Evolutionary conservation across 1,140 invertebrate genomes (phyloP).

Genomic region (Bombus polaris): DNA sequence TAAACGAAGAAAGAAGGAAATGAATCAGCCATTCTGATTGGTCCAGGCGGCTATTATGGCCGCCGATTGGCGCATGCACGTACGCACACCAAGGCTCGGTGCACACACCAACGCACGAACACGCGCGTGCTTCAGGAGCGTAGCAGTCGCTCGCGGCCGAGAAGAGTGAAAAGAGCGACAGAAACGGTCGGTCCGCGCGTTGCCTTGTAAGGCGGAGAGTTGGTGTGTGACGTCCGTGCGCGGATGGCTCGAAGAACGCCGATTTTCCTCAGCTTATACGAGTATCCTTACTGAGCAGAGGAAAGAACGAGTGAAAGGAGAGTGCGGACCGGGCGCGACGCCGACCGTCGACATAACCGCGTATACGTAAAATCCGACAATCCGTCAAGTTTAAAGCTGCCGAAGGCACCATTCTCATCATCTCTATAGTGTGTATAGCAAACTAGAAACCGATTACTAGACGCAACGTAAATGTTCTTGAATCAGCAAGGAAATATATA

Average conservation of each 20-base stretch:
- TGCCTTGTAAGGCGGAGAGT: constrained; percentile 75
- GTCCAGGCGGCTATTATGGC: constrained; percentile 68
- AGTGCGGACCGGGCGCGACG: constrained; percentile 59
- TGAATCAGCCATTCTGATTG: constrained; percentile 66
- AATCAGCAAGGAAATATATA: background rate
- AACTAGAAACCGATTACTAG: constrained; percentile 49
- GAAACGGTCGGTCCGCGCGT: constrained; percentile 75
- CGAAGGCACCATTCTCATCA: constrained; percentile 56
- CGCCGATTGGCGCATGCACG: constrained; percentile 67
- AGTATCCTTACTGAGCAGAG: constrained; percentile 45
- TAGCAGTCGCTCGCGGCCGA: constrained; percentile 74
- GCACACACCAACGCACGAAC: constrained; percentile 49
- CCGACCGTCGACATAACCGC: constrained; percentile 66
- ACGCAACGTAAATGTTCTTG: constrained; percentile 34
- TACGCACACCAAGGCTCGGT: constrained; percentile 23
- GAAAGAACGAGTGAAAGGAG: constrained; percentile 43
- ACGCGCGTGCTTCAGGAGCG: constrained; percentile 53
- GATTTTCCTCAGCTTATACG: constrained; percentile 55
- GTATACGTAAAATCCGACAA: constrained; percentile 79
- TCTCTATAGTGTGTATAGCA: constrained; percentile 59
- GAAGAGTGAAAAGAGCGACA: constrained; percentile 76
- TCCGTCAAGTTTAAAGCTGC: constrained; percentile 70
- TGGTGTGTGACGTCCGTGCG: constrained; percentile 64
- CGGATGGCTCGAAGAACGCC: constrained; percentile 67
- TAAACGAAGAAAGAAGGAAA: constrained; percentile 29